Percentiles rank a stretch among this genome's conserved stretches.
Conservation (phyloP, 2,888 invertebrate genomes). For the Notodonta ziczac region DNA sequence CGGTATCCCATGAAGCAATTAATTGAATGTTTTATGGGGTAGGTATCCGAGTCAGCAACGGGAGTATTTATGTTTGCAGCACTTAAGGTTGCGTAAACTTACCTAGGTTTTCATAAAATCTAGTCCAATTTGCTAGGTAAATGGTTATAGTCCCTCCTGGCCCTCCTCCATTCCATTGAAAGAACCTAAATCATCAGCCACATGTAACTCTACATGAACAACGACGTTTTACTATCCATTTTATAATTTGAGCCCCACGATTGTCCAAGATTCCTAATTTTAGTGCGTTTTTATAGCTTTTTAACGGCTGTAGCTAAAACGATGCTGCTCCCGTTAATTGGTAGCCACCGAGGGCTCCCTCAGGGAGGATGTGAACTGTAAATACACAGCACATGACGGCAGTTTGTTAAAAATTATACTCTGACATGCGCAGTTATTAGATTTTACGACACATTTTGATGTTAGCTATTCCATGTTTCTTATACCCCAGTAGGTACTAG, state of each 20-base stretch:
- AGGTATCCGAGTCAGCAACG: no score
- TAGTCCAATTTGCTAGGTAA: no score
- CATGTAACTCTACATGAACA: background rate
- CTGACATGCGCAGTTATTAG: slow-evolving; percentile 24
- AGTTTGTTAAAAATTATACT: slow-evolving; percentile 28
- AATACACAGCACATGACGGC: slow-evolving; percentile 11
- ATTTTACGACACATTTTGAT: slow-evolving; percentile 24
- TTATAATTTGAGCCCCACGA: slow-evolving; percentile 1
- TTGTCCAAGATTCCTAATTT: slow-evolving; percentile 3
- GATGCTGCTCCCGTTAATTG: slow-evolving; percentile 16
- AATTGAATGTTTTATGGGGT: no score
- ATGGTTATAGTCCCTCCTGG: no score
- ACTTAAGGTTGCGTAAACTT: no score
- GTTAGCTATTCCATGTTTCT: slow-evolving; percentile 1
- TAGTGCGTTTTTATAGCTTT: slow-evolving; percentile 26
- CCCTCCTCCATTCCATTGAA: no score
- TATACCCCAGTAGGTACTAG: no score
- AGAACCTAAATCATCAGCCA: no score
- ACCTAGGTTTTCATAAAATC: no score
- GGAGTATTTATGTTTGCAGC: no score
- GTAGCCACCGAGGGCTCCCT: slow-evolving; percentile 13
- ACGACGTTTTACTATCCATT: background rate
- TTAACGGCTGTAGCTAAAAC: slow-evolving; percentile 35
- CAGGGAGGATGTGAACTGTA: slow-evolving; percentile 9
- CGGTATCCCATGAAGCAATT: no score